Conservation (phyloP, 2,113 vertebrate genomes). For the Bufo bufo region DNA sequence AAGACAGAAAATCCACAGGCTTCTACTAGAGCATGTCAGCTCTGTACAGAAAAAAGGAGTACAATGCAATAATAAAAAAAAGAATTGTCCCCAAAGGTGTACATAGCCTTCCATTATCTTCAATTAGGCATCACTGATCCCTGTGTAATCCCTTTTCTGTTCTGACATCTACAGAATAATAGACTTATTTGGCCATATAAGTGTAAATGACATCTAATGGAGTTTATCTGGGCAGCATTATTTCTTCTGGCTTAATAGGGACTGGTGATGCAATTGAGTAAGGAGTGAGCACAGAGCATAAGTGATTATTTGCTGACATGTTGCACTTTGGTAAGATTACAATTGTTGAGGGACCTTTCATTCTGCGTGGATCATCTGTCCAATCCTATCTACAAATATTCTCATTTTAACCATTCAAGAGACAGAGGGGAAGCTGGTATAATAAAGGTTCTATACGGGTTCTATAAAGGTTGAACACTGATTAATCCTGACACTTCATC, state of each 20-base stretch:
- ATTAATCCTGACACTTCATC: slow-evolving; percentile 11
- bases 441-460: background rate
- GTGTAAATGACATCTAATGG: background rate
- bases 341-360: background rate
- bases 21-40: too few species aligned
- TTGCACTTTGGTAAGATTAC: background rate
- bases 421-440: background rate
- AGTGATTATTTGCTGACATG: background rate
- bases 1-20: too few species aligned
- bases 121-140: too few species aligned
- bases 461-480: background rate
- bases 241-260: background rate
- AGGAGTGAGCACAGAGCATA: background rate
- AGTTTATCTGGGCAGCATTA: background rate
- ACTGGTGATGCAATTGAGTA: background rate
- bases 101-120: too few species aligned
- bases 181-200: background rate
- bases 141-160: background rate
- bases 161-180: background rate
- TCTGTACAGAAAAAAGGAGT: too few species aligned
- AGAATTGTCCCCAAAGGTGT: too few species aligned
- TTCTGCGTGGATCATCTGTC: background rate
- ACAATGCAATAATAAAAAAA: too few species aligned
- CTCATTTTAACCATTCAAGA: background rate
- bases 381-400: background rate